Evolutionary conservation across 2,113 vertebrate species (phyloP).

Genomic region (Capra hircus): DNA sequence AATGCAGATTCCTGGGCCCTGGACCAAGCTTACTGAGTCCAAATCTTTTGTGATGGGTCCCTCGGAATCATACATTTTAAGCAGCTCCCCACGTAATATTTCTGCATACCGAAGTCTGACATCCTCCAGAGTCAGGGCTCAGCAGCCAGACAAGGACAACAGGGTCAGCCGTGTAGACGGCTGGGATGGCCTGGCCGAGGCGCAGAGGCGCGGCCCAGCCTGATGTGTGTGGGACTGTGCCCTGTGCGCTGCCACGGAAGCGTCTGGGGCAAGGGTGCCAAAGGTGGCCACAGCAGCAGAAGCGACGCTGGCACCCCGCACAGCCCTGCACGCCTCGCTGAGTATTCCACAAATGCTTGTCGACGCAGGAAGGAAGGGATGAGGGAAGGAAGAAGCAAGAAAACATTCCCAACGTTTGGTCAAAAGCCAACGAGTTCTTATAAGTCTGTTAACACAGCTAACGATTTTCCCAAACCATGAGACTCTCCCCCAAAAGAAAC

Average conservation of each 20-base stretch:
- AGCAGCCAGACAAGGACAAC: not conserved
- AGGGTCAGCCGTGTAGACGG: not conserved
- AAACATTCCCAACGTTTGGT: conserved; percentile 9
- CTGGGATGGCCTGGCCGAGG: fast-evolving
- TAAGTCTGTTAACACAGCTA: not conserved
- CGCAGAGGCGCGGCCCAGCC: not conserved
- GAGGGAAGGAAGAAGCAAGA: not conserved
- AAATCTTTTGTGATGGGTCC: not conserved
- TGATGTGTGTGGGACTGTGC: not conserved
- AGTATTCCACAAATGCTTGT: not conserved
- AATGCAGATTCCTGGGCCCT: not conserved
- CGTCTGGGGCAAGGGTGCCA: not conserved
- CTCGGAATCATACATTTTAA: not conserved
- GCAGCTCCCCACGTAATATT: not conserved
- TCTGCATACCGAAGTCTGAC: not conserved
- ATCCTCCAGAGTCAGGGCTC: not conserved
- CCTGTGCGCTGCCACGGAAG: not conserved
- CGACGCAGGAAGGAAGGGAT: not conserved
- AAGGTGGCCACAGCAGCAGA: not conserved
- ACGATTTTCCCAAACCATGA: not conserved
- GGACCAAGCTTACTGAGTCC: not conserved
- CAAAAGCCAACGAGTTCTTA: not conserved
- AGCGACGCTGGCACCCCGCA: not conserved
- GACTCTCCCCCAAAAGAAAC: not conserved
- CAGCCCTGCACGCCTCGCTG: not conserved